Percentiles rank a stretch among this genome's conserved stretches.
Conservation (phyloP, 2,113 vertebrate genomes). For the Phocoena sinus region DNA sequence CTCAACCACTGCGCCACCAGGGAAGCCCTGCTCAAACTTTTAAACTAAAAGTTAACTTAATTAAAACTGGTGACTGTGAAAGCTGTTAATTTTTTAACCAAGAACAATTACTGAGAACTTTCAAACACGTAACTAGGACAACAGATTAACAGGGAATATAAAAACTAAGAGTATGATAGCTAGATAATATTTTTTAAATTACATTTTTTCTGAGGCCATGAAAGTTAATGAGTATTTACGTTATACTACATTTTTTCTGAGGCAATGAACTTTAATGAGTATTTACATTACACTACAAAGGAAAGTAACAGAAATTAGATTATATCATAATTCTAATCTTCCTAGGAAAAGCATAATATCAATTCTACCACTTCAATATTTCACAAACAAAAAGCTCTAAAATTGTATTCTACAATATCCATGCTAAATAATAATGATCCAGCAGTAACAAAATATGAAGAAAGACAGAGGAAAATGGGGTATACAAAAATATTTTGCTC, state of each 20-base stretch:
- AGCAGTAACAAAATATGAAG: not conserved
- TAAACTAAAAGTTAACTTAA: not conserved
- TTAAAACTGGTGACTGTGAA: not conserved
- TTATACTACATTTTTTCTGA: not conserved
- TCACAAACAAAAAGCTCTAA: not conserved
- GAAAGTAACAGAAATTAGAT: not conserved
- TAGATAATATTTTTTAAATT: not conserved
- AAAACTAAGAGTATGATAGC: not conserved
- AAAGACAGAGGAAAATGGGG: not conserved
- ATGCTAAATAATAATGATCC: not conserved
- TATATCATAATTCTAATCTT: not conserved
- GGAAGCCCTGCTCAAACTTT: not conserved
- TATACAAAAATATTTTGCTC: not conserved
- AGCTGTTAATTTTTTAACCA: not conserved
- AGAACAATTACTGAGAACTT: conserved; percentile 2
- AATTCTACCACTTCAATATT: not conserved
- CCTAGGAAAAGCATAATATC: not conserved
- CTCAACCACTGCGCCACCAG: too few relatives aligned
- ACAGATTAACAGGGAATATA: not conserved
- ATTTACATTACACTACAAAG: not conserved
- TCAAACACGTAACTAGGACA: not conserved
- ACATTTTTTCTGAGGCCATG: not conserved
- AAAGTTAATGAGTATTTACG: not conserved
- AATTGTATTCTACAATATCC: not conserved
- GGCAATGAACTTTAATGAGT: not conserved